Conservation (phyloP, 1,140 invertebrate genomes). For the Pteromalus puparum region DNA sequence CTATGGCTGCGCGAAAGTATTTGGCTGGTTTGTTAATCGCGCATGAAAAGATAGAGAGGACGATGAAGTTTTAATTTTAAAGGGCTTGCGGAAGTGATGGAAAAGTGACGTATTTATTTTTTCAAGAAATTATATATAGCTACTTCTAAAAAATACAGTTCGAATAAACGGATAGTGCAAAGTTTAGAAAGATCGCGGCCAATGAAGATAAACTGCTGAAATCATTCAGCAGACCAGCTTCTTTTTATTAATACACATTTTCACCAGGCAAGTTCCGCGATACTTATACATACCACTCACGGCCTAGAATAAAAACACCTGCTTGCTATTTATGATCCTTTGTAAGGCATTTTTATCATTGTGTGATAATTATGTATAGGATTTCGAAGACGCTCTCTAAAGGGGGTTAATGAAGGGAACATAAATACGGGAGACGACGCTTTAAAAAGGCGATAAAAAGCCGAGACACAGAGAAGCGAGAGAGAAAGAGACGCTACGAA, state of each 20-base stretch:
- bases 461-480: neutral
- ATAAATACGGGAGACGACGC: neutral
- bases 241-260: too few species aligned
- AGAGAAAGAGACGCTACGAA: neutral
- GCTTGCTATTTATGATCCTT: slow-evolving; percentile 55
- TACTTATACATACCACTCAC: neutral
- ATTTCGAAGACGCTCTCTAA: slow-evolving; percentile 26
- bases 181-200: too few species aligned
- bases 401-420: slow-evolving; percentile 37
- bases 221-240: too few species aligned
- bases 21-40: neutral
- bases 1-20: neutral
- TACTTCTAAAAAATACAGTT: too few species aligned
- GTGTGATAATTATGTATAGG: slow-evolving; percentile 34
- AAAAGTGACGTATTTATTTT: too few species aligned
- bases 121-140: too few species aligned
- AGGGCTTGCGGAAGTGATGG: too few species aligned
- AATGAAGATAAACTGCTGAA: too few species aligned
- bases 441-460: neutral
- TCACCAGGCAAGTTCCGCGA: neutral
- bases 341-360: slow-evolving; percentile 38
- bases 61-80: too few species aligned
- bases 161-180: too few species aligned
- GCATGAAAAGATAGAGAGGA: neutral
- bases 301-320: slow-evolving; percentile 6